These are phyloP conservation scores for Alloscopus bannaensis DNA, from an alignment of 2,888 invertebrate species.

Conservation along the genomic window DNA sequence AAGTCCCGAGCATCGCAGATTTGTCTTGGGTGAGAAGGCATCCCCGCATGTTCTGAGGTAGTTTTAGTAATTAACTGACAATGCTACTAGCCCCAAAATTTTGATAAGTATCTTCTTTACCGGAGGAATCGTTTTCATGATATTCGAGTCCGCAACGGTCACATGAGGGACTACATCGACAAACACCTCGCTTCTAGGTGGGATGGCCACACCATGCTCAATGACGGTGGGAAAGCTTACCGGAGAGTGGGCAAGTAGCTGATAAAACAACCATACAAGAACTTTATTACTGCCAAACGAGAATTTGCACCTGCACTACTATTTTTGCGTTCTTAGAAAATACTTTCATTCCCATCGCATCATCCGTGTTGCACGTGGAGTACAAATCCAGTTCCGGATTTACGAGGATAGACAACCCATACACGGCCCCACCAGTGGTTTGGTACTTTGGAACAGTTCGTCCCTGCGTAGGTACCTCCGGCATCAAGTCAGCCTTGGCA, in stretches of 20 bases:
- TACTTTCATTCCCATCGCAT: conserved; percentile 39
- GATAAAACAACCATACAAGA: neutral
- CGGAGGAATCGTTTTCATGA: neutral
- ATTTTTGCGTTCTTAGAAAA: neutral
- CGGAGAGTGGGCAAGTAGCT: conserved; percentile 49
- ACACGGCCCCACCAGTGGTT: conserved; percentile 35
- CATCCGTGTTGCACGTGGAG: conserved; percentile 35
- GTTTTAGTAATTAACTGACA: neutral
- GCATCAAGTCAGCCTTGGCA: neutral
- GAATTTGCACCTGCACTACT: neutral
- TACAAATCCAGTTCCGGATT: conserved; percentile 41
- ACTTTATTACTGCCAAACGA: neutral
- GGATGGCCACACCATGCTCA: conserved; percentile 34
- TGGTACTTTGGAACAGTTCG: conserved; percentile 22
- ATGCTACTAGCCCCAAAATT: neutral
- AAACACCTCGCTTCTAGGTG: conserved; percentile 29
- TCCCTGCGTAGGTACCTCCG: neutral
- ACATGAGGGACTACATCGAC: conserved; percentile 28
- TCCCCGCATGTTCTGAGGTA: conserved; percentile 20
- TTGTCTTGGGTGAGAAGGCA: conserved; percentile 30
- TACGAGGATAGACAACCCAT: conserved; percentile 40
- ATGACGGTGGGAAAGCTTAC: conserved; percentile 35
- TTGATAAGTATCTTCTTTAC: neutral
- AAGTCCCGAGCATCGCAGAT: conserved; percentile 5
- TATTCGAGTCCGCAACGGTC: neutral